These are phyloP conservation scores for Maniola hyperantus DNA, from an alignment of 2,888 invertebrate species.

Conservation along the genomic window DNA sequence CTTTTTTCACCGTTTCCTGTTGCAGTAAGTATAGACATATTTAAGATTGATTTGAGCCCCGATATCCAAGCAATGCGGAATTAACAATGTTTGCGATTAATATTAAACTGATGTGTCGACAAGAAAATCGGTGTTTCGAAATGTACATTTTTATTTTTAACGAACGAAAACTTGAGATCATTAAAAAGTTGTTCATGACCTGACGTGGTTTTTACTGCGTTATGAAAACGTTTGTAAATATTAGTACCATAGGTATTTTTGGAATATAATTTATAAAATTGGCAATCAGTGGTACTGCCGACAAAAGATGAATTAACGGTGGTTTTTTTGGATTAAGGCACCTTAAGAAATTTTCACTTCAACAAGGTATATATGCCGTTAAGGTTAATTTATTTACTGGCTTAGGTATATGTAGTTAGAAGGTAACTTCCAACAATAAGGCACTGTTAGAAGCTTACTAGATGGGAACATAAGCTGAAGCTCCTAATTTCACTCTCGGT, in stretches of 20 bases:
- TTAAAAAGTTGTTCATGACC: neutral
- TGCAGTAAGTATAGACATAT: slow-evolving; percentile 42
- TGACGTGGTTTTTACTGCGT: neutral
- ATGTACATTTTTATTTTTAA: slow-evolving; percentile 10
- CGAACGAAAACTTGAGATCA: neutral
- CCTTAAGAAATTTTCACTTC: too few relatives aligned
- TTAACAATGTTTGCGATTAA: slow-evolving; percentile 26
- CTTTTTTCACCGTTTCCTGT: slow-evolving; percentile 49
- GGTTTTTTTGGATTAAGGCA: too few relatives aligned
- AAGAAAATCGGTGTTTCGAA: slow-evolving; percentile 12
- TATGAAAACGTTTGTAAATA: neutral
- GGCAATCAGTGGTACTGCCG: too few relatives aligned
- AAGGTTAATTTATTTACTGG: too few relatives aligned
- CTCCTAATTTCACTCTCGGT: slow-evolving; percentile 30
- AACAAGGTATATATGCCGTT: too few relatives aligned
- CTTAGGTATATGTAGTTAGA: too few relatives aligned
- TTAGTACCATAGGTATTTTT: too few relatives aligned
- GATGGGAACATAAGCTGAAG: neutral
- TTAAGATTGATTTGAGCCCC: slow-evolving; percentile 43
- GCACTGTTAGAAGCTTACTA: neutral
- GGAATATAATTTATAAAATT: too few relatives aligned
- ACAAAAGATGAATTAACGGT: too few relatives aligned
- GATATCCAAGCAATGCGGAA: slow-evolving; percentile 36
- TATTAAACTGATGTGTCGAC: slow-evolving; percentile 9
- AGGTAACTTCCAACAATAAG: too few relatives aligned